Evolutionary conservation across 1,140 invertebrate genomes (phyloP), one percentile per base, ranked within the genome.

Genomic region (Tetranychus cinnabarinus): DNA sequence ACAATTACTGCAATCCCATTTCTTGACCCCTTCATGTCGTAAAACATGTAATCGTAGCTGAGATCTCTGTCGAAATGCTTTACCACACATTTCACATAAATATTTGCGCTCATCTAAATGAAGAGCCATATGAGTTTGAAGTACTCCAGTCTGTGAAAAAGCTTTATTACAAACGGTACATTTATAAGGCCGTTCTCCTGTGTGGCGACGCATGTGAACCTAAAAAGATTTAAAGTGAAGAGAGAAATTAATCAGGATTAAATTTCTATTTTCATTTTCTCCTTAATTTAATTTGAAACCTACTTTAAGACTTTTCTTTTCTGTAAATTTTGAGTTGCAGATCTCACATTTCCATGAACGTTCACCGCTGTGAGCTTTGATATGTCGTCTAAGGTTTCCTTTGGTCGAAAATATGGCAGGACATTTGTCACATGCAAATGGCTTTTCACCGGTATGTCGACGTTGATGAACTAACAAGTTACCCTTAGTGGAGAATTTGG

Each of bases 41-140:
- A 70, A 69, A 56, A 68, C 67, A 62, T 76, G 75, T 5, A 71
- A 58, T 2, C 68, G 61, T 12, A 76, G 65, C 59, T 76, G 73
- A 50, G 70, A 71, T 64, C 72, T 74, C 62, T 74, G 73, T 34
- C 71, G 65, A 61, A 76, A 76, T 1, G 72, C 65, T 64, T 74
- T 73, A 2, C 74, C 74, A 68, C 75, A 76, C 15, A 69, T 59
- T 23, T 72, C 70, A 68, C 75, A 76, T 34, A 74, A 61, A 66
- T 72, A 70, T 37, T 68, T 67, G 62, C 72, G 70, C 39, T 71
- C 65, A 45, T 71, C 68, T 15, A 69, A 68, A 61, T 76, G 75
- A 36, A 72, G 66, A 39, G 71, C 67, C 67, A 73, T 70, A 63
- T 76, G 75, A 7, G 70, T 67, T 52, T 70, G 67, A n/a, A 76